Evolutionary conservation across 2,797 vertebrate species (phyloP), one percentile per base, ranked within the genome.

Genomic region (Platyrinchus mystaceus): DNA sequence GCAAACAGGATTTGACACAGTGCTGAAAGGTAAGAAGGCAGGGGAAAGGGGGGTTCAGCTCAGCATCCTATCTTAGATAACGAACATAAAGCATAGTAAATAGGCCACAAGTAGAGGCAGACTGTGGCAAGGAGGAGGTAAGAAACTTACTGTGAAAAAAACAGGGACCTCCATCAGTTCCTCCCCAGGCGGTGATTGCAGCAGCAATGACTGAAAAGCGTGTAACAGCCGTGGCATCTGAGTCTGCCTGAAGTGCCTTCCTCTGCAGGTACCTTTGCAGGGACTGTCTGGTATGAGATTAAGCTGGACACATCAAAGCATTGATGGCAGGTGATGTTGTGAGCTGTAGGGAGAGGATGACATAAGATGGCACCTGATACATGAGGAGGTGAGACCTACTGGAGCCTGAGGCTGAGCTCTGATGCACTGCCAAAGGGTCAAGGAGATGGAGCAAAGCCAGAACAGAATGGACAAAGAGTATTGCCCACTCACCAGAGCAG

Each of bases 231-330:
- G 0, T 73, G 73, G 82, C 85, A 93, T 74, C 69, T 10, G 71
- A 70, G 84, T 69, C 94, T 91, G 82, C 62, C 92, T 10, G 10
- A 55, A 49, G 59, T 62, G 7, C 55, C 47, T 71, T 80, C 56
- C 80, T 32, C n/a, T 36, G 59, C 89, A 93, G 84, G 74, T 30
- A 68, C 58, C 69, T 81, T 81, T 0, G 0, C 47, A 46, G 53
- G 24, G 66, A 44, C 76, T 92, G 94, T 94, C 91, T 96, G 63
- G 47, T 60, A 53, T 0, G 14, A 87, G 67, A 70, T 60, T 67
- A 82, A 53, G 66, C 58, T 46, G 71, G 62, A 46, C 76, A 86
- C 85, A 94, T 94, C 89, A 95, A 96, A 96, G 94, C 36, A 89
- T 43, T 36, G 83, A 90, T n/a, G 59, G 84, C 84, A 93, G 91